Base-by-base conservation (phyloP, 2,888 invertebrate species). In the Agrochola macilenta region DNA sequence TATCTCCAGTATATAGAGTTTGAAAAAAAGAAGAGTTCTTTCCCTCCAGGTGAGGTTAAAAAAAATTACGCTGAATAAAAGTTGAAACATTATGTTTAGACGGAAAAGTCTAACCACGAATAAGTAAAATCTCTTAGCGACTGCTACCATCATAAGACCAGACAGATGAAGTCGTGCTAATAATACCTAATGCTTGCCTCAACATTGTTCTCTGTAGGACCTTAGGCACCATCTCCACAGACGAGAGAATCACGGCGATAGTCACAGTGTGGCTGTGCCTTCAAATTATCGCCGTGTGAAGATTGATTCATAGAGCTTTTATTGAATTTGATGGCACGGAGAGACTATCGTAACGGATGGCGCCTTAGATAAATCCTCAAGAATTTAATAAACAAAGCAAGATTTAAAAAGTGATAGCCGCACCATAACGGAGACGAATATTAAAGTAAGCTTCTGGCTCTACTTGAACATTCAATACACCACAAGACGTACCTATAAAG, bases 381-480 rank as follows among this genome's bases (percentile, higher is more conserved):
- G 8, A 69, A 60, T 23, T 68, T 60, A 52, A 26, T 73, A 74
- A 54, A 26, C 23, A 57, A 72, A 71, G 14, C 9, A 57, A 35
- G 52, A 77, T 74, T 61, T 43, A 81, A 63, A 70, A 49, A 52
- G 26, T 75, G 11, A 73, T 61, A 57, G 63, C 52, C 26, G 12
- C 8, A 65, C 54, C 60, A 72, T 71, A 78, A 52, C 43, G n/a
- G 30, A 39, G 71, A 70, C 64, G 52, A 78, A 86, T 83, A 76
- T 76, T 74, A 74, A 70, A 69, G 57, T 39, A 49, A 79, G 57
- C 54, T 69, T 64, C 39, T 54, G 43, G 43, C 52, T 66, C 60
- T 39, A 30, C 69, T 79, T 74, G 65, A 52, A 68, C 70, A 83
- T 83, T 83, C 75, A 86, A 84, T 79, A 79, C 63, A 65, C 57